phyloP scores from a whole-genome alignment of 2,888 invertebrate genomes.

The Oscheius sp. region DNA sequence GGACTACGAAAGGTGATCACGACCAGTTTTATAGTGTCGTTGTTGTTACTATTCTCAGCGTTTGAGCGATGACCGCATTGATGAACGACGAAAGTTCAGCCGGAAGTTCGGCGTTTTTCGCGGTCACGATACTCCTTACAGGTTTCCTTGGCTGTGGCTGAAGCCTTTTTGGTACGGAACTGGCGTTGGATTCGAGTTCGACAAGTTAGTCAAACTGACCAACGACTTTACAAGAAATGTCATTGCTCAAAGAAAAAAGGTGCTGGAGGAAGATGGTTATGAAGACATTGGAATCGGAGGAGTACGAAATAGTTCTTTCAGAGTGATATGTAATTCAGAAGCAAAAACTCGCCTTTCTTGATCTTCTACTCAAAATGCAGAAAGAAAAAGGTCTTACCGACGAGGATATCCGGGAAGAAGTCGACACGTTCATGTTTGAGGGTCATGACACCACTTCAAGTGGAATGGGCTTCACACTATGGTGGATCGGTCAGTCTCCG shows the following conservation, averaged over 20 bases:
- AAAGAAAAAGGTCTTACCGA: slow-evolving; percentile 73
- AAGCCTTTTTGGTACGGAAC: slow-evolving; percentile 79
- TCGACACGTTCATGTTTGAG: slow-evolving; percentile 77
- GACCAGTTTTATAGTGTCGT: not conserved
- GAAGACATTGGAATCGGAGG: slow-evolving; percentile 22
- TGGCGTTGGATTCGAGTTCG: slow-evolving; percentile 71
- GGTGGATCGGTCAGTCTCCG: slow-evolving; percentile 74
- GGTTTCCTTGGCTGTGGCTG: slow-evolving; percentile 72
- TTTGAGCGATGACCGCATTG: not conserved
- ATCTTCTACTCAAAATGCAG: slow-evolving; percentile 75
- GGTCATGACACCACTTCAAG: slow-evolving; percentile 75
- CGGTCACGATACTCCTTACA: slow-evolving; percentile 6
- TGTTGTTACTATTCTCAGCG: not conserved
- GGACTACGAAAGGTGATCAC: slow-evolving; percentile 48
- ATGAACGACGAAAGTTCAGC: slow-evolving; percentile 21
- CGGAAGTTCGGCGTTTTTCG: slow-evolving; percentile 14
- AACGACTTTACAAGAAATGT: slow-evolving; percentile 60
- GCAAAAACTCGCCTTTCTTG: slow-evolving; percentile 74
- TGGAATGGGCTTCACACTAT: slow-evolving; percentile 74
- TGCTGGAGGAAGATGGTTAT: slow-evolving; percentile 53
- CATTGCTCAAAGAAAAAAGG: slow-evolving; percentile 12
- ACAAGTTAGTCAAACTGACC: slow-evolving; percentile 45
- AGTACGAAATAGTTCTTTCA: slow-evolving; percentile 5
- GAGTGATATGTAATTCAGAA: slow-evolving; percentile 9
- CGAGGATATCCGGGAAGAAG: slow-evolving; percentile 74